Percentiles rank a stretch among this genome's conserved stretches.
Evolutionary conservation across 2,888 invertebrate species (phyloP).

Genomic region (Calameuta pallipes): DNA sequence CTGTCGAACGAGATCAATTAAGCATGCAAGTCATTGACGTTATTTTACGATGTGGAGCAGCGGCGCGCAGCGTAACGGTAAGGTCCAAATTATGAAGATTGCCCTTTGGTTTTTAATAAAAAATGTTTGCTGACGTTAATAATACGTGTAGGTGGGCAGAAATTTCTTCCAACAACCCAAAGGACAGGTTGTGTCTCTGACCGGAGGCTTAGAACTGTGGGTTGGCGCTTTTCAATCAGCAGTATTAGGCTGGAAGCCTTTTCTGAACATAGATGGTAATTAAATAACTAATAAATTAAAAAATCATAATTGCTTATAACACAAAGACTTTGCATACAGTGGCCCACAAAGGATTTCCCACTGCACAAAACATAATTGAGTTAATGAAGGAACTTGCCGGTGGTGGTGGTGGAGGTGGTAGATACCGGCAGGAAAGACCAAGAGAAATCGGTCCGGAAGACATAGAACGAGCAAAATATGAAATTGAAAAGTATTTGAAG

Average conservation of each 20-base stretch:
- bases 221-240: constrained; percentile 94
- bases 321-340: constrained; percentile 66
- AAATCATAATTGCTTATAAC: background rate
- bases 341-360: constrained; percentile 84
- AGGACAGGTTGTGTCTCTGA: constrained; percentile 70
- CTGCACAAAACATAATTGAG: constrained; percentile 67
- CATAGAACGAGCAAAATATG: constrained; percentile 13
- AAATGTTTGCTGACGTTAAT: background rate
- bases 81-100: constrained; percentile 14
- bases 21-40: constrained; percentile 87
- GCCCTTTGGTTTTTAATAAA: constrained; percentile 6
- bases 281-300: constrained; percentile 1
- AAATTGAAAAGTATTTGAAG: constrained; percentile 64
- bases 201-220: constrained; percentile 90
- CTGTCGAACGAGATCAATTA: constrained; percentile 73
- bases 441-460: constrained; percentile 44
- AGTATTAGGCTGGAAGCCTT: constrained; percentile 86
- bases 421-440: constrained; percentile 46
- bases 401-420: constrained; percentile 30
- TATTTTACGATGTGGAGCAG: constrained; percentile 77
- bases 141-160: constrained; percentile 73
- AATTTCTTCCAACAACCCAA: constrained; percentile 79
- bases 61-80: constrained; percentile 42
- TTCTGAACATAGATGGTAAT: constrained; percentile 88
- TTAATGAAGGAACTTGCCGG: constrained; percentile 56